These are phyloP conservation scores for Arbacia lixula DNA, from an alignment of 53 echinoderm and acorn worm genomes.

Conservation along the genomic window DNA sequence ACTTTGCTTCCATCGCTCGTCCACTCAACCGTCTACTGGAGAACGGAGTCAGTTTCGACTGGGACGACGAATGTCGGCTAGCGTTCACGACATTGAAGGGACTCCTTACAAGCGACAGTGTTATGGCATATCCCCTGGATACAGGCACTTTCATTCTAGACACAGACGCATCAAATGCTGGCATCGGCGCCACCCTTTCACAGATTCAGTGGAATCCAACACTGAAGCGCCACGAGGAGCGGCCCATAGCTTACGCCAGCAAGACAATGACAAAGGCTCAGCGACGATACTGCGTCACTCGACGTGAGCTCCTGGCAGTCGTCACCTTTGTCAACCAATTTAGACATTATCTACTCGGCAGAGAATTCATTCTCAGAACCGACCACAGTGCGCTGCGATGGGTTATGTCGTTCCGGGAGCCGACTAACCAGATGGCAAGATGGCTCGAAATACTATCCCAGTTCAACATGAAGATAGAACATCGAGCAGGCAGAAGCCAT, in stretches of 20 bases:
- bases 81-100: constrained; percentile 14
- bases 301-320: constrained; percentile 35
- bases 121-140: constrained; percentile 30
- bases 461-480: constrained; percentile 58
- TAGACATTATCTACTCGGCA: constrained; percentile 62
- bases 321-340: constrained; percentile 49
- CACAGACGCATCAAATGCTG: constrained; percentile 64
- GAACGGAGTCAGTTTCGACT: constrained; percentile 7
- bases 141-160: too few relatives aligned
- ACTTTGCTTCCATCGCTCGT: constrained; percentile 36
- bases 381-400: too few relatives aligned
- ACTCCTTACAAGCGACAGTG: constrained; percentile 32
- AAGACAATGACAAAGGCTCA: constrained; percentile 49
- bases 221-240: constrained; percentile 50
- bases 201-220: constrained; percentile 54
- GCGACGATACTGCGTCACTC: too few relatives aligned
- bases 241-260: constrained; percentile 62
- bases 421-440: too few relatives aligned
- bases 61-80: neutral
- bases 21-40: constrained; percentile 33
- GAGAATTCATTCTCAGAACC: constrained; percentile 38
- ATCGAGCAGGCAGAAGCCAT: constrained; percentile 53
- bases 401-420: constrained; percentile 40
- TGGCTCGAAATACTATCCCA: constrained; percentile 65
- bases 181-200: constrained; percentile 52